Evolutionary conservation across 2,888 invertebrate species (phyloP), one percentile per base, ranked within the genome.

Genomic region (Eilema griseolum): DNA sequence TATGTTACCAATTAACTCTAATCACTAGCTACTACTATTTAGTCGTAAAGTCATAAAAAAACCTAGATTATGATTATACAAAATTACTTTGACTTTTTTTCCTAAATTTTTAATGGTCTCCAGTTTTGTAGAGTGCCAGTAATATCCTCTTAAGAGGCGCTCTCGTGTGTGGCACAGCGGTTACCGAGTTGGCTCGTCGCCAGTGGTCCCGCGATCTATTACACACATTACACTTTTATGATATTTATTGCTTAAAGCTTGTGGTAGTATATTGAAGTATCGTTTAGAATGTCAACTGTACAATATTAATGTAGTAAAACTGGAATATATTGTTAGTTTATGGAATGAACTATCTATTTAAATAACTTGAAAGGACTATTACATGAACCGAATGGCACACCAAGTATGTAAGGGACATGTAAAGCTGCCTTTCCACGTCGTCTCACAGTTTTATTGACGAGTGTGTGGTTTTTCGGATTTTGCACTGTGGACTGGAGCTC

Each of bases 201-300:
- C 81, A 78, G 67, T 60, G 10, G 59, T 12, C 23, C 62, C 64
- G 23, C 65, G 59, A 68, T 74, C 61, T 73, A 81, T 82, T 75
- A 80, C 62, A 70, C 52, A 65, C 72, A 69, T 63, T 71, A 69
- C 71, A 72, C 76, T 80, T 79, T 82, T 81, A 71, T 73, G 72
- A 70, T 69, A 82, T 76, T 81, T 81, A 82, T 77, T 57, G 67
- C 70, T 66, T 24, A 31, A 67, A 72, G 65, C 62, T 65, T 63
- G 62, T 70, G 65, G 56, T 69, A 52, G 52, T 52, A n/a, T 52
- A 52, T 52, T 52, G 52, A 52, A 52, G 52, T 52, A 52, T 14
- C 46, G 16, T 52, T n/a, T 52, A n/a, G 2, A 52, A 52, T 52
- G 8, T 52, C 52, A n/a, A 52, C n/a, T 52, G 52, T 52, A n/a